Base-by-base conservation (phyloP, 2,888 invertebrate species). In the Caenorhabditis panamensis region DNA sequence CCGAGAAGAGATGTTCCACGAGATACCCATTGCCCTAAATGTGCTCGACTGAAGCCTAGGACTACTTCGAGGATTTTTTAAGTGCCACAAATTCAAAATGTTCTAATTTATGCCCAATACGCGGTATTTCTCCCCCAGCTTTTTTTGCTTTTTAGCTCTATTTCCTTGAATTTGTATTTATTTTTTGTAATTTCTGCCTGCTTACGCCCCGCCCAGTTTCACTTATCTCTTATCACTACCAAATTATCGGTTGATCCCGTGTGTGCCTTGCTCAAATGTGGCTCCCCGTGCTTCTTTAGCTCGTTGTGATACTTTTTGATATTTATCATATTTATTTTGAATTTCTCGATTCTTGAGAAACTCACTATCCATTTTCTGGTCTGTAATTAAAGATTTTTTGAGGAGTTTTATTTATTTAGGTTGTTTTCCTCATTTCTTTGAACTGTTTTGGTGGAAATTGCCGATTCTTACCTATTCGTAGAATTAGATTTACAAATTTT, bases 1-100 rank as follows among this genome's bases (percentile, higher is more conserved):
- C 82, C 82, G 5, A 54, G 77, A 62, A 37, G 82, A 59, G 82
- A 82, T 44, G 82, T 77, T 6, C 82, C 82, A 6, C 49, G 66
- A 11, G 77, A 73, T 37, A 73, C 67, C 1, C 58, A 64, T 16
- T 82, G 82, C 49, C 82, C 77, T 8, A 82, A 82, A 31, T 82
- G 82, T 31, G 77, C 73, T 8, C 44, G 82, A 41, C 22, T 77
- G 1, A 59, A 58, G 26, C 20, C 63, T 0, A 36, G 75, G 18
- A 20, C 75, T 9, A 36, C 18, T 20, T 22, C 47, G 24, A n/a
- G 47, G 18, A 3, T 47, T n/a, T 47, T 47, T 11, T 47, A 11
- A 41, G 47, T 26, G 41, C 44, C 28, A 53, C 63, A 16, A 18
- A 47, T 49, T 49, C 63, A 20, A 36, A 36, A 36, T 11, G 47